Evolutionary conservation across 2,113 vertebrate species (phyloP), one percentile per base, ranked within the genome.

Genomic region (Brachypodius melanocephalos): DNA sequence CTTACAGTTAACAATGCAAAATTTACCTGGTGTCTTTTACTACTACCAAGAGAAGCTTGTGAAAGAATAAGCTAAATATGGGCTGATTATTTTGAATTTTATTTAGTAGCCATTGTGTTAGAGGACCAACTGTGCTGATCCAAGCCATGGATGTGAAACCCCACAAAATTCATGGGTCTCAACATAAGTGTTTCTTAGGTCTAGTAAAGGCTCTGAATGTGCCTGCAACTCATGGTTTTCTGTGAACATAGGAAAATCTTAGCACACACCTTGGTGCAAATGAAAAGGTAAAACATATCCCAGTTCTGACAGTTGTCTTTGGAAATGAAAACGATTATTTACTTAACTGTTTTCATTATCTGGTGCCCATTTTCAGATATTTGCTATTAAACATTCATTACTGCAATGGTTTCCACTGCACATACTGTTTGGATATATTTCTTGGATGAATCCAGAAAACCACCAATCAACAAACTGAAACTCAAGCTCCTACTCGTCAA

Each of bases 381-480:
- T 85, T 93, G 45, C 82, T 67, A 34, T 54, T 89, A 89, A 90
- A 76, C 74, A 55, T 85, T 72, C 78, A 61, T 36, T 71, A 88
- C 40, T 88, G 4, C 72, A 94, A 48, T 32, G 43, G 19, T 73
- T 92, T 92, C 45, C 3, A 4, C 42, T 93, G 52, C 91, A 71
- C 84, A 57, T 88, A 32, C 72, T 95, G 86, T 91, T 97, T 72
- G 38, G 95, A 96, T 96, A 91, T 81, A 45, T 96, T 97, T 89
- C 87, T 96, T 95, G 88, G 90, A 92, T 4, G 0, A 62, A 69
- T 66, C 38, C 71, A 89, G 26, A 87, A 95, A 94, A 78, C 72
- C 95, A 95, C 91, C 91, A 91, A 91, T 93, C 87, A 87, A 34
- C 7, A 20, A 84, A 93, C 76, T 95, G 89, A 93, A 97, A 95